Evolutionary conservation across 2,797 vertebrate species (phyloP).

Genomic region (Avahi laniger): DNA sequence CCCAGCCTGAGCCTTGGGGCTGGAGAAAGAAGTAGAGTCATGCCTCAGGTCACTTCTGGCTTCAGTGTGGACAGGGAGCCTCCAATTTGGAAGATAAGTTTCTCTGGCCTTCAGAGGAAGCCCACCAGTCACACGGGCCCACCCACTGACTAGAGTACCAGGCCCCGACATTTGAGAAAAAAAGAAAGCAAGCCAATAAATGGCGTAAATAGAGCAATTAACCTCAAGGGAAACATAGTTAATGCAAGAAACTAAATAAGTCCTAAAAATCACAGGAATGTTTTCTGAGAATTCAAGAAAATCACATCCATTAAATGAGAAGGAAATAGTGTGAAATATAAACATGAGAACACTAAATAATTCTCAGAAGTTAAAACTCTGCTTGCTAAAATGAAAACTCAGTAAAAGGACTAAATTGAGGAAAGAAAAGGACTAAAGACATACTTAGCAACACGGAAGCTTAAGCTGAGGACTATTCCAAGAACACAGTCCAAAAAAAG

Average conservation of each 20-base stretch:
- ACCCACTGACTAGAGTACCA: not conserved
- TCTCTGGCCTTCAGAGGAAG: not conserved
- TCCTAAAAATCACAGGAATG: not conserved
- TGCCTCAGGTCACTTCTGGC: not conserved
- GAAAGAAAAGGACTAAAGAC: not conserved
- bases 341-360: not conserved
- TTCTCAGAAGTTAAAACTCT: not conserved
- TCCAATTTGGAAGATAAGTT: not conserved
- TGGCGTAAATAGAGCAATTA: not conserved
- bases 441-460: not conserved
- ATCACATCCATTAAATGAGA: not conserved
- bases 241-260: not conserved
- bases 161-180: not conserved
- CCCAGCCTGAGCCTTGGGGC: not conserved
- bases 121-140: not conserved
- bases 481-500: not conserved
- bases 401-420: not conserved
- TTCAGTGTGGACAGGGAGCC: not conserved
- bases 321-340: not conserved
- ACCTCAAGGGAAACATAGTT: not conserved
- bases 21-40: not conserved
- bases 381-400: not conserved
- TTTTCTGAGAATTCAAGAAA: constrained; percentile 18
- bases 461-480: not conserved
- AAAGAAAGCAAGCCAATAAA: not conserved